Base-by-base conservation (phyloP, 2,113 vertebrate species). In the Pterocles orientalis region DNA sequence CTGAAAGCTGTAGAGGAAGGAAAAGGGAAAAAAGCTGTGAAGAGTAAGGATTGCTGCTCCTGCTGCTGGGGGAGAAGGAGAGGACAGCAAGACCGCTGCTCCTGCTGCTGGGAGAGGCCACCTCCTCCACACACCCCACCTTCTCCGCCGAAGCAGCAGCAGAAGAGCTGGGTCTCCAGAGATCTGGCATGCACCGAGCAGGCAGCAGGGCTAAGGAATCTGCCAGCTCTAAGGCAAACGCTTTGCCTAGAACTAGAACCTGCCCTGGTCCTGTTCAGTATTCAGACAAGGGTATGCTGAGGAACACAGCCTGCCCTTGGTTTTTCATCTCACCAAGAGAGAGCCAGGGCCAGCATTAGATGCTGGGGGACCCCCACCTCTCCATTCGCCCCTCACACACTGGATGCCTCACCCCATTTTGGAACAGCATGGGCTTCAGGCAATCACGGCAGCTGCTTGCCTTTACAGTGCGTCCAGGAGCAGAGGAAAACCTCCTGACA, bases 121-220 rank as follows among this genome's bases (percentile, higher is more conserved):
- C 14, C 11, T 94, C 28, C 41, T 86, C 36, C 64, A 50, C 36
- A 34, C 58, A 81, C 4, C 17, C 24, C 68, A 83, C 10, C 33
- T 76, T n/a, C 39, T 34, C n/a, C 3, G 7, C 25, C 7, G 2
- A 56, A 54, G 43, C 21, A 45, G 39, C 1, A 56, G 34, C 3
- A 3, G 72, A 48, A 81, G 19, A 41, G 12, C 47, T 28, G 18
- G 31, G 13, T 56, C n/a, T 89, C 36, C 51, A 51, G 56, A 66
- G 48, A 23, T 16, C 34, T 79, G 53, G 15, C 54, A 48, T 3
- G 10, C 29, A 69, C 34, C 0, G 0, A 80, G 34, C 34, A 70
- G 60, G 60, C 1, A 0, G 48, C 78, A 48, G 28, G 50, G 47
- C 43, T 58, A 57, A 61, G 72, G 24, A 75, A 20, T 24, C 64